Evolutionary conservation across 2,888 invertebrate species (phyloP), one percentile per base, ranked within the genome.

Genomic region (Strigamia maritima): DNA sequence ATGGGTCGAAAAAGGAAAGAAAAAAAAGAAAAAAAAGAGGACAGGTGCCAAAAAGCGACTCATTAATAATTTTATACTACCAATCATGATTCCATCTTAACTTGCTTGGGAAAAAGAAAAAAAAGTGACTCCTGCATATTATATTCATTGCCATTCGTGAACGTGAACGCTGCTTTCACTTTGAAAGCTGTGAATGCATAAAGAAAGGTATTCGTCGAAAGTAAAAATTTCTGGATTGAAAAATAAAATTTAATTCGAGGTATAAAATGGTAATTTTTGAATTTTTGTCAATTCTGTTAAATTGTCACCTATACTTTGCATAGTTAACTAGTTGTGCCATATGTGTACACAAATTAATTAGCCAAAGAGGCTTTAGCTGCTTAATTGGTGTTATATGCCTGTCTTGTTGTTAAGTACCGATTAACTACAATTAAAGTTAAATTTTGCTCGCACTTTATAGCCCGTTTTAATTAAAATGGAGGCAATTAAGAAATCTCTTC

Each of bases 401-500:
- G 76, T 76, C 76, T 35, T 76, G 38, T 76, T 76, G 76, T 76
- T 76, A 76, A 40, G 76, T 24, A 40, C 54, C 76, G 35, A 76
- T 76, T 76, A 76, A 76, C 76, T 38, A 76, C 76, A 76, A 76
- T 76, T 76, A 76, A 76, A 76, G 40, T 76, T 54, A 40, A 76
- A 76, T 76, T 35, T 40, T 35, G 35, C 38, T 16, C 76, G 76
- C 76, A 31, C 38, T 76, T 76, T 76, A 76, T 76, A 26, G 76
- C 35, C 38, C 14, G 76, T 76, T 76, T 76, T 76, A 76, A 76
- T 76, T 76, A 76, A 76, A 76, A 76, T 38, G 76, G 76, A 35
- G 54, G 76, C 76, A 76, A 76, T 76, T 76, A 76, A 76, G 76
- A 76, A 76, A 76, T 76, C 76, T 76, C 38, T 35, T 76, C 76